Percentiles rank a stretch among this genome's conserved stretches.
Conservation (phyloP, 2,113 vertebrate species). For the Oceanodroma tethys region DNA sequence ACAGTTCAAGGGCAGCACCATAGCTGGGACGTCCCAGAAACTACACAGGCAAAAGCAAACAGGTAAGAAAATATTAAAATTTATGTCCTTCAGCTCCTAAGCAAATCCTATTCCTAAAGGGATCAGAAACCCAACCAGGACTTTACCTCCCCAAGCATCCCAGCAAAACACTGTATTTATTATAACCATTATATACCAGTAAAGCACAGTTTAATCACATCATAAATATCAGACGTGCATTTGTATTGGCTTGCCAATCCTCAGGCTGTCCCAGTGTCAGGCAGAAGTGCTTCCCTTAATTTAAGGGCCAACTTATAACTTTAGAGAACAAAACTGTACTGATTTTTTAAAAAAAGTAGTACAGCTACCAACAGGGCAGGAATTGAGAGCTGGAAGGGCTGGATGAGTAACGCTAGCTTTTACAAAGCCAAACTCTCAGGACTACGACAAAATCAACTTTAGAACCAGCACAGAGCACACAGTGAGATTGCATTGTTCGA, state of each 20-base stretch:
- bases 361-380: not conserved
- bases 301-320: not conserved
- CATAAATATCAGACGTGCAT: not conserved
- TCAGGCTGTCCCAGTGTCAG: not conserved
- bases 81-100: not conserved
- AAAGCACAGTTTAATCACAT: not conserved
- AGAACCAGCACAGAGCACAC: not conserved
- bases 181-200: not conserved
- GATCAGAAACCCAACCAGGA: not conserved
- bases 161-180: not conserved
- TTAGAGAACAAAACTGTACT: not conserved
- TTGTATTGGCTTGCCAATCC: not conserved
- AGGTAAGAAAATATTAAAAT: not conserved
- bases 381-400: not conserved
- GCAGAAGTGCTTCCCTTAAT: not conserved
- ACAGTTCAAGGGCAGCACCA: not conserved
- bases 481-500: fast-evolving
- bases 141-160: not conserved
- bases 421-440: not conserved
- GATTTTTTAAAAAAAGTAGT: not conserved
- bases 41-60: not conserved
- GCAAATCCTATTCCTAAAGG: not conserved
- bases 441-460: not conserved
- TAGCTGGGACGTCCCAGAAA: not conserved
- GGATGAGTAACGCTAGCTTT: not conserved